These are phyloP conservation scores for Elgaria multicarinata DNA, from an alignment of 2,113 vertebrate species.

Conservation along the genomic window DNA sequence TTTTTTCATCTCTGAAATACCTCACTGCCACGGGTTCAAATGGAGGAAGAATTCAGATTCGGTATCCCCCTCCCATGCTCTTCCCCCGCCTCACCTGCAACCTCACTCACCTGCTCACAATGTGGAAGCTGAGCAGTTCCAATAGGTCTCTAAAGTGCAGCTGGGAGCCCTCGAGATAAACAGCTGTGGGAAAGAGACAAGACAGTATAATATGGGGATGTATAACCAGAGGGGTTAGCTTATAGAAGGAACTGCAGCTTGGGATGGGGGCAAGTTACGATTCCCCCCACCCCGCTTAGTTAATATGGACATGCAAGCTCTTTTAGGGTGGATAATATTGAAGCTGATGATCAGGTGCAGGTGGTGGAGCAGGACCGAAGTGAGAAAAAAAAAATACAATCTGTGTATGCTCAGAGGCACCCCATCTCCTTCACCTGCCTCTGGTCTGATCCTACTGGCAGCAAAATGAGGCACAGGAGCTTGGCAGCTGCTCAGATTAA, in stretches of 20 bases:
- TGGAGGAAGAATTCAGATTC: neutral
- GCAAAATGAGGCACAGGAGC: neutral
- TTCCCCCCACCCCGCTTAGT: too few species aligned
- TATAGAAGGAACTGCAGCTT: fast-evolving
- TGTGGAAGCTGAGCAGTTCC: slow-evolving; percentile 84
- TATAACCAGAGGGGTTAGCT: neutral
- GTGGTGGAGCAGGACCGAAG: neutral
- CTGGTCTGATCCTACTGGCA: neutral
- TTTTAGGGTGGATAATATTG: neutral
- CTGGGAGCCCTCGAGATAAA: slow-evolving; percentile 80
- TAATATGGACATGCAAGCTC: neutral
- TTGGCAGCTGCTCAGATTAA: neutral
- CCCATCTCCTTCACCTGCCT: neutral
- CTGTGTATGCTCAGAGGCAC: neutral
- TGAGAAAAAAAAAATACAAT: neutral
- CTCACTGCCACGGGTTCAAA: neutral
- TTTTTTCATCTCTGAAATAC: neutral
- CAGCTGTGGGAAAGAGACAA: slow-evolving; percentile 62
- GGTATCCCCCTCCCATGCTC: neutral
- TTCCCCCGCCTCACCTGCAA: neutral
- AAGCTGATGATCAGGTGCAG: neutral
- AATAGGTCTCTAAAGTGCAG: slow-evolving; percentile 82
- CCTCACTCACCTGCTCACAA: slow-evolving; percentile 82
- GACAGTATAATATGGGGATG: neutral
- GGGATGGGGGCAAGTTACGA: too few species aligned